phyloP scores from a whole-genome alignment of 1,140 invertebrate genomes.

The Sycophila sp. region DNA sequence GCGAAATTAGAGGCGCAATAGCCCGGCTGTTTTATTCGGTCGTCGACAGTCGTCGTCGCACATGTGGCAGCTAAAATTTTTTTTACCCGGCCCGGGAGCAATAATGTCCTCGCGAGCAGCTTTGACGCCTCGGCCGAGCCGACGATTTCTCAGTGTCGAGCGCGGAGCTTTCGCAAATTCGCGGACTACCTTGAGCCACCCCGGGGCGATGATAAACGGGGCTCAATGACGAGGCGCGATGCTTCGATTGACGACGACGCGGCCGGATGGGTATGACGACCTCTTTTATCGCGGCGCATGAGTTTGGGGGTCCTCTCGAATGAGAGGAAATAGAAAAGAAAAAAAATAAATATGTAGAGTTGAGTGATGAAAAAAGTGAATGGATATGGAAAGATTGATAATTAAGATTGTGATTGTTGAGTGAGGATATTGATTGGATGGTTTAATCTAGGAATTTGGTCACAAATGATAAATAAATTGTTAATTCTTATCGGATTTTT shows the following conservation, averaged over 20 bases:
- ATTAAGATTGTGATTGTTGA: too few species aligned
- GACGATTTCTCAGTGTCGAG: conserved; percentile 16
- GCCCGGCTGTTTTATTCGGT: not conserved
- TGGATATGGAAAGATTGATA: too few species aligned
- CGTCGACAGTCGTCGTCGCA: not conserved
- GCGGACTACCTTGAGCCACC: not conserved
- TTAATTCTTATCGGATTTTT: not conserved
- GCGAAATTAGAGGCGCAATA: not conserved
- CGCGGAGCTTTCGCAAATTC: not conserved
- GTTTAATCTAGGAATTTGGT: too few species aligned
- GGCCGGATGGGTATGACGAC: not conserved
- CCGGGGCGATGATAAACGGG: not conserved
- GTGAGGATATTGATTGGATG: too few species aligned
- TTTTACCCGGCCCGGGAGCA: too few species aligned
- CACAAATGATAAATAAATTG: too few species aligned
- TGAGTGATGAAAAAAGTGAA: too few species aligned
- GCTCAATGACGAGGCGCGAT: not conserved
- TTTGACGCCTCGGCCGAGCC: not conserved
- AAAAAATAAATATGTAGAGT: too few species aligned
- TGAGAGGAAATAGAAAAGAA: too few species aligned
- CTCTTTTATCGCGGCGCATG: not conserved
- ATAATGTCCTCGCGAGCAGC: not conserved
- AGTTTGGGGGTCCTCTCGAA: too few species aligned
- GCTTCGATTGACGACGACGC: not conserved
- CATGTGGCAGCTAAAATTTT: conserved; percentile 29